Percentiles rank a stretch among this genome's conserved stretches.
Evolutionary conservation across 2,113 vertebrate species (phyloP).

Genomic region (Takifugu flavidus): DNA sequence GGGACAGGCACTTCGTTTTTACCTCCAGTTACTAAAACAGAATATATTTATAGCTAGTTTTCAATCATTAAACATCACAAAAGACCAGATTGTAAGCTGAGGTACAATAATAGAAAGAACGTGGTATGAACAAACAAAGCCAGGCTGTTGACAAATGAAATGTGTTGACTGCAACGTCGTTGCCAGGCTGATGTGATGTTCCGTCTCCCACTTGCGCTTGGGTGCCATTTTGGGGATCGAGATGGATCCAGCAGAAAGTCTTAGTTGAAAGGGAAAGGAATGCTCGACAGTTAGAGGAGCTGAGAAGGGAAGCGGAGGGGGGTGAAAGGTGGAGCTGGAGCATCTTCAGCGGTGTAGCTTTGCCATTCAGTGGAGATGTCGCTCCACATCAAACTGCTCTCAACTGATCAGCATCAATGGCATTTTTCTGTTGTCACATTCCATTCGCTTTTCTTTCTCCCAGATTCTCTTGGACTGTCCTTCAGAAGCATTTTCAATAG

Average conservation of each 20-base stretch:
- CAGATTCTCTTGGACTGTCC: constrained; percentile 71
- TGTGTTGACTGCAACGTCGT: too few species aligned
- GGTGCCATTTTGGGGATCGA: constrained; percentile 25
- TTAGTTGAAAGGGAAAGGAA: constrained; percentile 39
- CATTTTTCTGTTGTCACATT: constrained; percentile 78
- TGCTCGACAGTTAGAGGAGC: constrained; percentile 2
- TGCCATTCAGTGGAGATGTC: constrained; percentile 57
- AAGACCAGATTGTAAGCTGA: too few species aligned
- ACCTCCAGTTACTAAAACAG: too few species aligned
- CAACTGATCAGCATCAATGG: constrained; percentile 76
- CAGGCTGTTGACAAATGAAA: too few species aligned
- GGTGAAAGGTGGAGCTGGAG: constrained; percentile 21
- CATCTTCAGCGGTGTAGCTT: constrained; percentile 37
- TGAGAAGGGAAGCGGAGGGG: constrained; percentile 12
- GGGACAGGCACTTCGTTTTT: too few species aligned
- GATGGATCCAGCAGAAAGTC: constrained; percentile 37
- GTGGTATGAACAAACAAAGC: too few species aligned
- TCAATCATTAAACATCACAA: too few species aligned
- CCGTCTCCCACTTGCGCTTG: constrained; percentile 10
- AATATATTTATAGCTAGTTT: too few species aligned
- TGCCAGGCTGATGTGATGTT: too few species aligned
- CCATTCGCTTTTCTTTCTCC: constrained; percentile 71
- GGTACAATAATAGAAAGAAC: too few species aligned
- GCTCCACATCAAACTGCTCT: constrained; percentile 62
- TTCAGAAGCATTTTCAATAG: constrained; percentile 78